Base-by-base conservation (phyloP, 2,888 invertebrate species). In the Steinernema scapterisci region DNA sequence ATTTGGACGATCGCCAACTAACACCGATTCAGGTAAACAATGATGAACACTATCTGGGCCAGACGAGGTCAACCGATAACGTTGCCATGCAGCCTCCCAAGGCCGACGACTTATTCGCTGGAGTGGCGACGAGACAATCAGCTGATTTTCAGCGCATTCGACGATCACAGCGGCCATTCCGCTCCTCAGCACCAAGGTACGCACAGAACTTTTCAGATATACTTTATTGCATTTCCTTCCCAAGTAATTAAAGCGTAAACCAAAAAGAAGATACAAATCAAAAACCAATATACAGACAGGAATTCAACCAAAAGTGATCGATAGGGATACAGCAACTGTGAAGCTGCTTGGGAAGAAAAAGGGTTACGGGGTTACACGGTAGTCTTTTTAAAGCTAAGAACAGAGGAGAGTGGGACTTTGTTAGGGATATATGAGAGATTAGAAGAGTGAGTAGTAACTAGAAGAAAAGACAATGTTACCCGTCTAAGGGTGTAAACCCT, bases 121-220 rank as follows among this genome's bases (percentile, higher is more conserved):
- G 84, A 84, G 73, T 84, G 84, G 84, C 73, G 83, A 13, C 81
- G 81, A 75, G 81, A 83, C 73, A 78, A 77, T 11, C 75, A 79
- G 72, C 74, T 84, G 73, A 81, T 84, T 51, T 77, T 81, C 74
- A 82, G 80, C 73, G 83, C 82, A 23, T 82, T 79, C 56, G 82
- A 81, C 25, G 73, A 79, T 9, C 79, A 82, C 27, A 74, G 77
- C 38, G 83, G 83, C 11, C 82, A 83, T 73, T 76, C 81, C 2
- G 79, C 81, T 21, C 83, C 82, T 1, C 71, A 76, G 56, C 72
- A 80, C 45, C 82, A 82, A 79, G 84, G 84, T 84, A 72, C 54
- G 77, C 25, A n/a, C 45, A 38, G 31, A 45, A 44, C 0, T 70
- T 31, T 43, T 45, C 71, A 70, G 21, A 73, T 73, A 73, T 73